These are phyloP conservation scores for Albula glossodonta DNA, from an alignment of 2,113 vertebrate species.

Conservation along the genomic window DNA sequence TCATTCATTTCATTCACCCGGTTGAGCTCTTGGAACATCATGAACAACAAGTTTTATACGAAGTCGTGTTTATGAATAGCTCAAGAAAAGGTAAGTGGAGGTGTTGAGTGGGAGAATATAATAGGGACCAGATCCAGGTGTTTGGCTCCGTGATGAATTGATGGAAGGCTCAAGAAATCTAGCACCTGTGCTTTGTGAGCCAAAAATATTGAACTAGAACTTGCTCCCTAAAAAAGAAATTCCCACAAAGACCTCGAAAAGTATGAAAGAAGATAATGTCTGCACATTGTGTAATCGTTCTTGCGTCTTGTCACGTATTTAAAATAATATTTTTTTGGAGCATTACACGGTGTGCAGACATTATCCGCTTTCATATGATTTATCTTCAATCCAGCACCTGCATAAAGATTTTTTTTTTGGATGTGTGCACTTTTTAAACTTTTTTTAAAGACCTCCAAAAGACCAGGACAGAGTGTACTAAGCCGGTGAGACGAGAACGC, in stretches of 20 bases:
- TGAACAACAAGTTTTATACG: background rate
- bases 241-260: background rate
- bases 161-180: background rate
- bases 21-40: background rate
- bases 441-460: too few species aligned
- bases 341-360: too few species aligned
- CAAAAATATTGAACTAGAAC: background rate
- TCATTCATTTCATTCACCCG: background rate
- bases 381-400: too few species aligned
- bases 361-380: too few species aligned
- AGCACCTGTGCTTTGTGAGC: background rate
- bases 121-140: background rate
- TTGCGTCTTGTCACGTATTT: too few species aligned
- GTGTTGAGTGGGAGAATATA: background rate
- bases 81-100: background rate
- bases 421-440: too few species aligned
- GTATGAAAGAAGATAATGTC: too few species aligned
- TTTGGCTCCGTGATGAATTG: background rate
- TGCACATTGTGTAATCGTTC: too few species aligned
- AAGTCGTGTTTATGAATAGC: background rate
- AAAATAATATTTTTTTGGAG: too few species aligned
- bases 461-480: too few species aligned
- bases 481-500: too few species aligned
- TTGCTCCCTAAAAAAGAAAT: background rate
- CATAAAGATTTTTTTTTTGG: too few species aligned